Conservation (phyloP, 1,140 invertebrate genomes). For the Drosophila insularis region DNA sequence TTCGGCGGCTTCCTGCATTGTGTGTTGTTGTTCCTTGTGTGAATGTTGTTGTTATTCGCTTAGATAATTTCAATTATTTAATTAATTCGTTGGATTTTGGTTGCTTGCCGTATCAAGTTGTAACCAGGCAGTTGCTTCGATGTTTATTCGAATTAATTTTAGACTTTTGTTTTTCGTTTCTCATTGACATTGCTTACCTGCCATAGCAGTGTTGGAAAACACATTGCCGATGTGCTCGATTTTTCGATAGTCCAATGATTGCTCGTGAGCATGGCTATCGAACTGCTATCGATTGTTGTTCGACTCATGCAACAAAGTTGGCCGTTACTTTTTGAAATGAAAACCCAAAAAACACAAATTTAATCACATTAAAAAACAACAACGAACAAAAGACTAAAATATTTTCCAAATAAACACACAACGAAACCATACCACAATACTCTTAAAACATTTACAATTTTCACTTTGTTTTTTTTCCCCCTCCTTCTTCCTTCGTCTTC, state of each 20-base stretch:
- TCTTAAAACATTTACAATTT: too few species aligned
- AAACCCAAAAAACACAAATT: not conserved
- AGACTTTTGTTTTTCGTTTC: not conserved
- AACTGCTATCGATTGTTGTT: too few species aligned
- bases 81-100: not conserved
- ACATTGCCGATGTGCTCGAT: too few species aligned
- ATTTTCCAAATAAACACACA: too few species aligned
- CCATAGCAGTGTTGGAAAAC: not conserved
- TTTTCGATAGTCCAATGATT: too few species aligned
- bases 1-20: slow-evolving; percentile 6
- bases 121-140: not conserved
- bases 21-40: not conserved
- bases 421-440: not conserved
- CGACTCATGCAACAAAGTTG: not conserved
- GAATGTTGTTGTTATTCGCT: not conserved
- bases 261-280: too few species aligned
- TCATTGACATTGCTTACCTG: slow-evolving; percentile 4
- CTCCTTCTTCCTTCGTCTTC: too few species aligned
- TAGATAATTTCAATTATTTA: not conserved
- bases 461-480: too few species aligned
- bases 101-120: not conserved
- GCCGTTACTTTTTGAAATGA: not conserved
- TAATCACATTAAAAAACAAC: not conserved
- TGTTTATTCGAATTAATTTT: slow-evolving; percentile 5
- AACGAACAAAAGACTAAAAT: not conserved